Conservation (phyloP, 2,113 vertebrate species). For the Lepidothrix coronata region DNA sequence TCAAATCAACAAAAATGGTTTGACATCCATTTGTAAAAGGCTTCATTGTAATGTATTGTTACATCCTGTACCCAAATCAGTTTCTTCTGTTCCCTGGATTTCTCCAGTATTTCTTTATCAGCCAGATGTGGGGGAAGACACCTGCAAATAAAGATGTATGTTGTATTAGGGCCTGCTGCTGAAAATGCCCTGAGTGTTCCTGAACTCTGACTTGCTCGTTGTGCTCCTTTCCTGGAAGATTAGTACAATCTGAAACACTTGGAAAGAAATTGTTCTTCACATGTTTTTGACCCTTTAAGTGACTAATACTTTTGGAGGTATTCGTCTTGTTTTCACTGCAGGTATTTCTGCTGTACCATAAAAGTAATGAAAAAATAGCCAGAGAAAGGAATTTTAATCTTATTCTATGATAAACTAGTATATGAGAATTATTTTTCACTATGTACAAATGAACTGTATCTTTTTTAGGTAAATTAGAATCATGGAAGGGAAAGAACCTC, state of each 20-base stretch:
- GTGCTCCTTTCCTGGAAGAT: neutral
- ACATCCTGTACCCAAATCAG: neutral
- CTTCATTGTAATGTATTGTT: neutral
- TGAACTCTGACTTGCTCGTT: neutral
- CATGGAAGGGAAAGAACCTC: neutral
- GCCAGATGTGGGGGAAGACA: neutral
- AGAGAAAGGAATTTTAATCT: neutral
- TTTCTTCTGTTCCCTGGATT: neutral
- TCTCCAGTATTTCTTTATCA: neutral
- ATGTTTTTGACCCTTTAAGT: neutral
- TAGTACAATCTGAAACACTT: neutral
- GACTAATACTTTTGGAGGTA: neutral
- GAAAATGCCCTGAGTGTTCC: neutral
- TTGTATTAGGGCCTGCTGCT: neutral
- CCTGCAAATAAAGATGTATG: neutral
- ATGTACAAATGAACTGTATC: neutral
- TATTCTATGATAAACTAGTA: neutral
- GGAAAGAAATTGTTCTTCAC: neutral
- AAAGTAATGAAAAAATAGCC: neutral
- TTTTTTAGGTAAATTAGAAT: neutral
- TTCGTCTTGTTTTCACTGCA: neutral
- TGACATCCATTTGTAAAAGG: neutral
- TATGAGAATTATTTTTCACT: neutral
- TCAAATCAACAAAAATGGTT: neutral
- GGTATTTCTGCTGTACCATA: neutral